Base-by-base conservation (phyloP, 2,113 vertebrate genomes). In the Bagarius yarrelli region DNA sequence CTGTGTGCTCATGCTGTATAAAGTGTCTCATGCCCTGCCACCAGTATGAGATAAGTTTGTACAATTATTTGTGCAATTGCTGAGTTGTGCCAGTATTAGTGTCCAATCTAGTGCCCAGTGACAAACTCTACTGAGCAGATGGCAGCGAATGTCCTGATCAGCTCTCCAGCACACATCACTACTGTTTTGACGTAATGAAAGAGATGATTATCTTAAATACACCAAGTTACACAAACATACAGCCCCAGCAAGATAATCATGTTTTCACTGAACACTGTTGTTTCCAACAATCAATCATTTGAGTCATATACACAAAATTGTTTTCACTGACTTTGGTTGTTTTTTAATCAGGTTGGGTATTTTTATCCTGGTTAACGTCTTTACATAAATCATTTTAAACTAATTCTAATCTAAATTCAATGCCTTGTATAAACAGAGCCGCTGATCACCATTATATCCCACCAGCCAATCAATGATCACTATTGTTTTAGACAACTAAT, bases 111-210 rank as follows among this genome's bases (percentile, higher is more conserved):
- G 13, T 25, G n/a, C n/a, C 40, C 5, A 50, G 67, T 70, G n/a
- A 25, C 40, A 70, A 27, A n/a, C 21, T 67, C 21, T 36, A 40
- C 11, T 69, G 23, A 25, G 40, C 40, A 70, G 14, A 47, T 8
- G 8, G n/a, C 47, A 27, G n/a, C 15, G 19, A n/a, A 32, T 44
- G 1, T 23, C 64, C 66, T 69, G 36, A 69, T 47, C 8, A 16
- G 36, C 66, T 69, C 66, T 70, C 67, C 40, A 70, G n/a, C n/a
- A 27, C 67, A 70, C n/a, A 47, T 50, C 67, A 27, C 40, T 70
- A 44, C 40, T 50, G 23, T 44, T 69, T 47, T 44, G n/a, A 15
- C 21, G 11, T 25, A 15, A 16, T 25, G 19, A 47, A 15, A 47
- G 5, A 47, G 23, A 21, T n/a, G 23, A 23, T 44, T 47, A 15